These are phyloP conservation scores for Mythimna loreyi DNA, from an alignment of 2,888 invertebrate species.

Conservation along the genomic window DNA sequence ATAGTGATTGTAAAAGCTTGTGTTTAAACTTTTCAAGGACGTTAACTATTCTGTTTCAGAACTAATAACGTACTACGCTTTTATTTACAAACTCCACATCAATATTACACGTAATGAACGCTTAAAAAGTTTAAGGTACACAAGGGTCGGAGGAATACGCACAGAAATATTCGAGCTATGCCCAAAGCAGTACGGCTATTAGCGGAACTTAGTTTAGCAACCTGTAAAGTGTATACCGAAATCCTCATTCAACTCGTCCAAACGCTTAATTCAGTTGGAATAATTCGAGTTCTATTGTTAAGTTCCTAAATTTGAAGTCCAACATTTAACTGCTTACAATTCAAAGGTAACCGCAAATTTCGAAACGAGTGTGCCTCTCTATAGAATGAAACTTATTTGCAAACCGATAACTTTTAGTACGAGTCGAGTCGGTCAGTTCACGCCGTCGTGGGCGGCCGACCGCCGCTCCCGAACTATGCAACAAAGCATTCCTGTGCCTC, in stretches of 20 bases:
- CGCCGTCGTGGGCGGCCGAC: conserved; percentile 74
- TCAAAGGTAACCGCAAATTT: conserved; percentile 90
- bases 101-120: conserved; percentile 57
- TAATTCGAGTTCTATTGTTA: conserved; percentile 89
- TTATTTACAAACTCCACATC: conserved; percentile 45
- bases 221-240: conserved; percentile 85
- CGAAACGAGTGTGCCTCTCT: conserved; percentile 85
- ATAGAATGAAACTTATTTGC: conserved; percentile 88
- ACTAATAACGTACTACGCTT: conserved; percentile 47
- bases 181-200: conserved; percentile 78
- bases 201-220: conserved; percentile 85
- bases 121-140: conserved; percentile 69
- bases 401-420: conserved; percentile 87
- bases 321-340: conserved; percentile 90
- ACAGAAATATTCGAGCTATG: conserved; percentile 77
- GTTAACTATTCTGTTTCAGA: conserved; percentile 47
- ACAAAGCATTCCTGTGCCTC: conserved; percentile 79
- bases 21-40: conserved; percentile 62
- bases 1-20: conserved; percentile 71
- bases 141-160: conserved; percentile 68
- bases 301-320: conserved; percentile 88
- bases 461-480: conserved; percentile 80
- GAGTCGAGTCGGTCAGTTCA: conserved; percentile 81
- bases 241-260: conserved; percentile 86
- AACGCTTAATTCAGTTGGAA: conserved; percentile 88